Evolutionary conservation across 1,140 invertebrate genomes (phyloP).

Genomic region (Neocloeon triangulifer): DNA sequence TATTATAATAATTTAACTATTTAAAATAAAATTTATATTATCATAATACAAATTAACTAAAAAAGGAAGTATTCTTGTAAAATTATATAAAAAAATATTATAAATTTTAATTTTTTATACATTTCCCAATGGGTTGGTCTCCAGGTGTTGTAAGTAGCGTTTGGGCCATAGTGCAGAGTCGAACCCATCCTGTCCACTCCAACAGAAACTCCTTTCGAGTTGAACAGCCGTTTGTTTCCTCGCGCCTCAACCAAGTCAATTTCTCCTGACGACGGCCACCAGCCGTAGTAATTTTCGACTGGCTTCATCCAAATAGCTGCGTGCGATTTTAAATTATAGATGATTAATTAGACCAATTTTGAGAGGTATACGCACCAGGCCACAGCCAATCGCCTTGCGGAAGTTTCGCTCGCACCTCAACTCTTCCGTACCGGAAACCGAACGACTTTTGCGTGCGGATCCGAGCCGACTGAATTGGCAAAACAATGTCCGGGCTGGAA

Average conservation of each 20-base stretch:
- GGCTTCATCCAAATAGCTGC: constrained; percentile 15
- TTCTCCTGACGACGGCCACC: constrained; percentile 17
- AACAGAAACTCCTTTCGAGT: constrained; percentile 11
- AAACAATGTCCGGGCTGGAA: constrained; percentile 12
- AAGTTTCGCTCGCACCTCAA: constrained; percentile 22
- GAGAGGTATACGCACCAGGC: constrained; percentile 17
- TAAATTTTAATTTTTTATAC: too few species aligned
- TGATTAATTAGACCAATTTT: neutral
- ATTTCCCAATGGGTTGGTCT: constrained; percentile 3
- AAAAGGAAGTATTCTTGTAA: too few species aligned
- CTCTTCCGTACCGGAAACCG: constrained; percentile 18
- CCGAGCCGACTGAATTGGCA: constrained; percentile 18
- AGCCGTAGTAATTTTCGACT: constrained; percentile 10
- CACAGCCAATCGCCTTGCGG: constrained; percentile 24
- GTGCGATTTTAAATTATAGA: neutral
- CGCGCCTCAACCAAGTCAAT: constrained; percentile 17
- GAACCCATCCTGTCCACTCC: constrained; percentile 15
- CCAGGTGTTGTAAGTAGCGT: constrained; percentile 2
- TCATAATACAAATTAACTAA: too few species aligned
- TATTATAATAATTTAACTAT: too few species aligned
- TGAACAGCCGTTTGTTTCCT: constrained; percentile 11
- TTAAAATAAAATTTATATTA: too few species aligned
- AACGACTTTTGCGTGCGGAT: constrained; percentile 16
- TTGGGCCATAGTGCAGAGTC: constrained; percentile 20
- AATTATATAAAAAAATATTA: too few species aligned